A percentile compares a stretch with the other conserved stretches of the same genome.
Conservation (phyloP, 2,113 vertebrate genomes). For the Eira barbara region DNA sequence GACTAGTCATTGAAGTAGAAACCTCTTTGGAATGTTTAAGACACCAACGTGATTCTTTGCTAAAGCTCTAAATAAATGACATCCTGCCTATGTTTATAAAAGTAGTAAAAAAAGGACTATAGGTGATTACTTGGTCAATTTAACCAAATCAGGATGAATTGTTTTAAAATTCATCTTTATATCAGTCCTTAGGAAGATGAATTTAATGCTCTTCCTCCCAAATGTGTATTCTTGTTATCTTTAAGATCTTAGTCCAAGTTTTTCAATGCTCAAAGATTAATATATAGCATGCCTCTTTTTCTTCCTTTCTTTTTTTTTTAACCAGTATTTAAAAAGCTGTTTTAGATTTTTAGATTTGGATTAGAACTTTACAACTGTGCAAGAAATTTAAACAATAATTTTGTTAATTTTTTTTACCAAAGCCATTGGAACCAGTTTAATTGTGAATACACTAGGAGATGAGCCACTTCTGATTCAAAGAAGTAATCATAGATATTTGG, state of each 20-base stretch:
- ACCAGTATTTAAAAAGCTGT: not conserved
- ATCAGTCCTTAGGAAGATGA: not conserved
- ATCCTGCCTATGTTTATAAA: not conserved
- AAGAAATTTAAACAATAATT: slow-evolving; percentile 22
- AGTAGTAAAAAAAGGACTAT: not conserved
- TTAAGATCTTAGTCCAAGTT: not conserved
- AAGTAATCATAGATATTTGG: not conserved
- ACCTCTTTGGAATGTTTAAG: slow-evolving; percentile 7
- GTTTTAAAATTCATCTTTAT: slow-evolving; percentile 3
- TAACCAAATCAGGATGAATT: slow-evolving; percentile 11
- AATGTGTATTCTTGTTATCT: not conserved
- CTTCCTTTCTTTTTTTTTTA: too few species aligned
- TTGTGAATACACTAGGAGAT: not conserved
- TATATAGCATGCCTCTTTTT: not conserved
- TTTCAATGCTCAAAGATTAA: not conserved
- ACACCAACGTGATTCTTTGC: not conserved
- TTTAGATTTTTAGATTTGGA: not conserved
- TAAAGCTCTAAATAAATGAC: not conserved
- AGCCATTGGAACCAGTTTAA: not conserved
- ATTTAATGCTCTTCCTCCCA: not conserved
- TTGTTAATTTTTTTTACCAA: slow-evolving; percentile 41
- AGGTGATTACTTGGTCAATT: slow-evolving; percentile 10
- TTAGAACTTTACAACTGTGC: not conserved
- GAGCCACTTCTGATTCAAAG: not conserved
- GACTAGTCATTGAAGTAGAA: slow-evolving; percentile 36